Percentiles rank a stretch among this genome's conserved stretches.
Evolutionary conservation across 2,797 vertebrate species (phyloP).

Genomic region (Jordanella pulchra): DNA sequence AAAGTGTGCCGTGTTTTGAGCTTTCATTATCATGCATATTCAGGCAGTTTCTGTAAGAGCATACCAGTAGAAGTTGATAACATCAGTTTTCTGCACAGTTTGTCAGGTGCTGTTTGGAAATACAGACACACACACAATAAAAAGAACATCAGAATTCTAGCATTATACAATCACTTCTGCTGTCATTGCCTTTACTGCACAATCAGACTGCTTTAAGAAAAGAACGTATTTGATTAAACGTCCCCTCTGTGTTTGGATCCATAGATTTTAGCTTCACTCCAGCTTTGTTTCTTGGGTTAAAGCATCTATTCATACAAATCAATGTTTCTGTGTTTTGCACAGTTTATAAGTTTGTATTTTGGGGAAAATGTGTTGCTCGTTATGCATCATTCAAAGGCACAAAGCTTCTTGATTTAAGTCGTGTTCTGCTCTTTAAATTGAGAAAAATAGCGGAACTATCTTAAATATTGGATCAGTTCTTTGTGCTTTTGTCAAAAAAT

Average conservation of each 20-base stretch:
- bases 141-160: constrained; percentile 18
- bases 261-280: neutral
- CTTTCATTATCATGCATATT: constrained; percentile 36
- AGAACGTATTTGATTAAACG: constrained; percentile 3
- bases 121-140: constrained; percentile 30
- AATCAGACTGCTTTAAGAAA: constrained; percentile 36
- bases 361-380: neutral
- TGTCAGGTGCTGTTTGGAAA: constrained; percentile 15
- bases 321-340: neutral
- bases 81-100: constrained; percentile 35
- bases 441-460: no score
- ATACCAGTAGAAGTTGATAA: constrained; percentile 14
- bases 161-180: constrained; percentile 11
- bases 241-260: neutral
- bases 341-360: neutral
- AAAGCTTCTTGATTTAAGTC: neutral
- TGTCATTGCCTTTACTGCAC: constrained; percentile 40
- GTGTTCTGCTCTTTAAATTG: neutral
- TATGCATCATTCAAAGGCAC: neutral
- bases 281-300: neutral
- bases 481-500: neutral
- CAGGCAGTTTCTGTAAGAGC: neutral
- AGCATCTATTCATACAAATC: constrained; percentile 1
- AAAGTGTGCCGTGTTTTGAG: constrained; percentile 27
- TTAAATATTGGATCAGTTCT: neutral